Evolutionary conservation across 2,113 vertebrate genomes (phyloP).

Genomic region (Poeciliopsis turrubarensis): DNA sequence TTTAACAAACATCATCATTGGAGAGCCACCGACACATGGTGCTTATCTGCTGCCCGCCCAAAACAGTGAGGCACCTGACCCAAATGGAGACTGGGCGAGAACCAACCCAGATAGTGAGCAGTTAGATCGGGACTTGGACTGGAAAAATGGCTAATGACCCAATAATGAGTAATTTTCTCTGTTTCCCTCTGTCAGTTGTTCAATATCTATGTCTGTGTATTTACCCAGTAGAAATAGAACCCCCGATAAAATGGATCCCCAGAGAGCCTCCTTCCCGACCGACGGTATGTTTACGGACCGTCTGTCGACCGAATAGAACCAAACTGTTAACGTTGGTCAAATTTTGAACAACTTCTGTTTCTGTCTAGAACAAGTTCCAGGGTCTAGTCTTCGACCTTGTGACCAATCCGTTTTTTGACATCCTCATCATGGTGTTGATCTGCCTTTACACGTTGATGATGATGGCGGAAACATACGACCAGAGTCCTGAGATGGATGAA

Average conservation of each 20-base stretch:
- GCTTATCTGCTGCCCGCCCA: no score
- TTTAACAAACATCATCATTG: no score
- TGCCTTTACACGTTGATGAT: conserved; percentile 98
- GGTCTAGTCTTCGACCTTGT: conserved; percentile 91
- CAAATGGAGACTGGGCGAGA: no score
- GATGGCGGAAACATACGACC: conserved; percentile 96
- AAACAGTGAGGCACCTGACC: no score
- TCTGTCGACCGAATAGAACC: neutral
- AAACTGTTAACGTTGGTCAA: neutral
- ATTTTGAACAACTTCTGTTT: neutral
- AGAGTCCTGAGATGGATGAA: conserved; percentile 82
- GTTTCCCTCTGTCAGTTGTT: neutral
- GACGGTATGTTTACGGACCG: conserved; percentile 72
- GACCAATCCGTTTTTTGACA: conserved; percentile 90
- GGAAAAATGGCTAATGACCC: no score
- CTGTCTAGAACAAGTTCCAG: conserved; percentile 55
- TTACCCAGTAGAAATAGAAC: conserved; percentile 94
- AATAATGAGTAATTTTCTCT: neutral
- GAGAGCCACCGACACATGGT: no score
- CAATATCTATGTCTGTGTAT: conserved; percentile 5
- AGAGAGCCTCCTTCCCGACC: conserved; percentile 93
- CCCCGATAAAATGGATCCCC: conserved; percentile 85
- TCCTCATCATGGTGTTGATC: conserved; percentile 94
- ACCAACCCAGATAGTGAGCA: no score
- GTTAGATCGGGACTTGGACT: no score